phyloP scores from a whole-genome alignment of 2,888 invertebrate species.

The Tetrapedia diversipes region DNA sequence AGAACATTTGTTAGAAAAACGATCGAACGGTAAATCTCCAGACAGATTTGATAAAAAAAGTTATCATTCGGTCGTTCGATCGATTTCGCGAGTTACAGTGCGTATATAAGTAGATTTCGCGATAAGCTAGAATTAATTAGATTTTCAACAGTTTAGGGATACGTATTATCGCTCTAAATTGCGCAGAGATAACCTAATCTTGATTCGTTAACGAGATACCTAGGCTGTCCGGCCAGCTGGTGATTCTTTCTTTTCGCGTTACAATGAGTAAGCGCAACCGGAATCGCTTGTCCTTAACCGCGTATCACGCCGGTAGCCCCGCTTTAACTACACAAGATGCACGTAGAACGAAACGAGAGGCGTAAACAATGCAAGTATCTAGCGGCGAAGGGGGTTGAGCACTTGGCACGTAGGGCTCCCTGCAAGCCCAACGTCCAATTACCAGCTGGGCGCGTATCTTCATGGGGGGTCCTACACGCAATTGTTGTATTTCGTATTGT shows the following conservation, averaged over 20 bases:
- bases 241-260: constrained; percentile 14
- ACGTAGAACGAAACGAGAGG: constrained; percentile 59
- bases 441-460: constrained; percentile 80
- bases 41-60: too few species aligned
- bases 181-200: background rate
- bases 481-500: constrained; percentile 82
- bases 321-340: constrained; percentile 49
- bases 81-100: too few species aligned
- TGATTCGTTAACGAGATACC: constrained; percentile 14
- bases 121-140: too few species aligned
- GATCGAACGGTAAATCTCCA: too few species aligned
- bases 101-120: too few species aligned
- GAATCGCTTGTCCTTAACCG: constrained; percentile 63
- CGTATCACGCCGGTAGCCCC: constrained; percentile 49
- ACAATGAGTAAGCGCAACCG: constrained; percentile 50
- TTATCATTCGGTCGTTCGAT: too few species aligned
- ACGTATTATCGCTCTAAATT: too few species aligned
- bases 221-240: background rate
- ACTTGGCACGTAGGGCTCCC: constrained; percentile 81
- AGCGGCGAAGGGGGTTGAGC: constrained; percentile 77
- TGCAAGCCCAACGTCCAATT: constrained; percentile 80
- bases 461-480: constrained; percentile 82
- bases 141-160: too few species aligned
- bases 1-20: too few species aligned
- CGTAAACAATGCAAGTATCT: constrained; percentile 80